phyloP scores from a whole-genome alignment of 1,140 invertebrate species.

The Papilio xuthus region DNA sequence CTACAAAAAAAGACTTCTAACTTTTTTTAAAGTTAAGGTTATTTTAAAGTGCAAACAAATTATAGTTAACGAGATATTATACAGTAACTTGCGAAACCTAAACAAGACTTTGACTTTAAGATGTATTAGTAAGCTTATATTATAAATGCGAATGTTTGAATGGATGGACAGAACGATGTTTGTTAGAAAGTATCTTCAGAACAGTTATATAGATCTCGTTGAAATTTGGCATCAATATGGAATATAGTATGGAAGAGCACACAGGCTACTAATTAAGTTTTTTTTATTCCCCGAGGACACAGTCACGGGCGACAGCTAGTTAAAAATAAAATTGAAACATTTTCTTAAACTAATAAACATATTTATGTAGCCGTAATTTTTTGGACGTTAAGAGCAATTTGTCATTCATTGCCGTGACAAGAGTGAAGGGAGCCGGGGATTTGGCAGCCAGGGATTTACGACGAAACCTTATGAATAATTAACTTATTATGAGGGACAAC shows the following conservation, averaged over 20 bases:
- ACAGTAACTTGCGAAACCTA: background rate
- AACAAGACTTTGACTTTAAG: background rate
- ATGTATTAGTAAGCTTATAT: too few relatives aligned
- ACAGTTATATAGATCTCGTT: too few relatives aligned
- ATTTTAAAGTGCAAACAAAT: background rate
- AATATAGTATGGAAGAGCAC: too few relatives aligned
- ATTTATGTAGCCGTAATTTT: conserved; percentile 14
- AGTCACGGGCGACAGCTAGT: too few relatives aligned
- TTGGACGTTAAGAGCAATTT: conserved; percentile 33
- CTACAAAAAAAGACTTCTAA: background rate
- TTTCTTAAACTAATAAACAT: conserved; percentile 15
- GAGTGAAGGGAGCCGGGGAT: background rate
- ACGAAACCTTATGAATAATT: conserved; percentile 50
- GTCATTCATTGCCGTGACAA: conserved; percentile 29
- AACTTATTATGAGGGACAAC: conserved; percentile 35
- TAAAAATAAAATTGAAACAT: background rate
- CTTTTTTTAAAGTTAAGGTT: background rate
- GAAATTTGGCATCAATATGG: too few relatives aligned
- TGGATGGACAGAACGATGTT: too few relatives aligned
- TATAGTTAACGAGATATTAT: background rate
- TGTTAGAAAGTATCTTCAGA: too few relatives aligned
- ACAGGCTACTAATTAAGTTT: too few relatives aligned
- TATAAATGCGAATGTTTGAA: too few relatives aligned
- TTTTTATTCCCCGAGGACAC: too few relatives aligned
- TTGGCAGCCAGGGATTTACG: conserved; percentile 29